These are phyloP conservation scores for Sternotherus odoratus DNA, from an alignment of 2,797 vertebrate species.

Conservation along the genomic window DNA sequence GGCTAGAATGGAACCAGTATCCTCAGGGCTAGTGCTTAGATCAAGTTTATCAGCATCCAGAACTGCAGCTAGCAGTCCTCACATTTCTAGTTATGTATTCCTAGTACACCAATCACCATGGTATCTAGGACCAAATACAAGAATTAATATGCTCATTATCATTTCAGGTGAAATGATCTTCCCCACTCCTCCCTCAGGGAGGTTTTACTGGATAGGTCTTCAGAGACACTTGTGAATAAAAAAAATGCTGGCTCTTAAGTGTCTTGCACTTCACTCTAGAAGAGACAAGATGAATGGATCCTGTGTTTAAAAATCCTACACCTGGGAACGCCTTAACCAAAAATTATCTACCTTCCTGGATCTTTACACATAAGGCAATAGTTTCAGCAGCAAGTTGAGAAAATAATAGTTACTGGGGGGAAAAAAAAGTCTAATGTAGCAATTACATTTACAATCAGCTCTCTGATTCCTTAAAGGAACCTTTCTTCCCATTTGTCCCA, in stretches of 20 bases:
- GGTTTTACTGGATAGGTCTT: conserved; percentile 41
- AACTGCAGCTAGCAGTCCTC: conserved; percentile 39
- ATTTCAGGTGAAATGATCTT: conserved; percentile 34
- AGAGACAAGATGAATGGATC: conserved; percentile 43
- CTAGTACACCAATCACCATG: conserved; percentile 21
- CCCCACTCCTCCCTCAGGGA: conserved; percentile 35
- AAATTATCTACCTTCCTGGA: conserved; percentile 39
- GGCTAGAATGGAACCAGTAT: conserved; percentile 25
- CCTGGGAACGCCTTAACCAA: conserved; percentile 47
- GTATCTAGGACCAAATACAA: conserved; percentile 50
- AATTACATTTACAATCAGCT: conserved; percentile 4
- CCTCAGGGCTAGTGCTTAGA: conserved; percentile 23
- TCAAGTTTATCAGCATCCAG: conserved; percentile 31
- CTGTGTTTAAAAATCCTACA: background rate
- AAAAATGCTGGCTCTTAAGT: conserved; percentile 49
- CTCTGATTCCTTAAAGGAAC: conserved; percentile 12
- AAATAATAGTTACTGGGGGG: conserved; percentile 21
- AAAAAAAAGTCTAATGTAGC: conserved; percentile 22
- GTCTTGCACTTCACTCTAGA: conserved; percentile 56
- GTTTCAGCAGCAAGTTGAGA: conserved; percentile 50
- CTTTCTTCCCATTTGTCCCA: background rate
- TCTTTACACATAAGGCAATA: conserved; percentile 16
- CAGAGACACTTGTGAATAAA: conserved; percentile 46
- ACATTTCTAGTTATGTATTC: background rate
- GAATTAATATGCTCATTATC: conserved; percentile 22